Percentiles rank a stretch among this genome's conserved stretches.
These are phyloP conservation scores for Brachypodius melanocephalos DNA, from an alignment of 2,113 vertebrate species.

Conservation along the genomic window DNA sequence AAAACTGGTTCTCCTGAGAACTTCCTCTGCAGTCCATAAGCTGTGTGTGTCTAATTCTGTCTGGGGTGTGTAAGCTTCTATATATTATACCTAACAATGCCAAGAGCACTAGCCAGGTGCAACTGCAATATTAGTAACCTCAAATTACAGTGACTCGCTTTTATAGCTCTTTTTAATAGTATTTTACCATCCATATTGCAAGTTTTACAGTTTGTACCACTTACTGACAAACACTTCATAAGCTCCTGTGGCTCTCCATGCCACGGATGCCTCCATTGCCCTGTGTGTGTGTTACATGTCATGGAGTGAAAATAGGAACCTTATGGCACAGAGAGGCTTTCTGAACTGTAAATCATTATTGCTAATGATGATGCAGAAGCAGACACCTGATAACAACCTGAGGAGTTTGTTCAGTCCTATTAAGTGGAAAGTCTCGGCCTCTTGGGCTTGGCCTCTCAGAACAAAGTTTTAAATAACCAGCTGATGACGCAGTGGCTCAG, in stretches of 20 bases:
- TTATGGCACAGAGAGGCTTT: neutral
- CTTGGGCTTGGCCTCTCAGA: neutral
- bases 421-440: neutral
- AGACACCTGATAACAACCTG: neutral
- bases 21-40: neutral
- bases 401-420: neutral
- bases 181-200: neutral
- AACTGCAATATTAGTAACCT: neutral
- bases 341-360: neutral
- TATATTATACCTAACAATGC: neutral
- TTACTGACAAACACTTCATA: neutral
- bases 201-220: neutral
- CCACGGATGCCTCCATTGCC: neutral
- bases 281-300: neutral
- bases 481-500: conserved; percentile 9
- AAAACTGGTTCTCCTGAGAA: neutral
- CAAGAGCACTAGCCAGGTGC: neutral
- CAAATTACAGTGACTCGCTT: neutral
- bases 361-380: conserved; percentile 29
- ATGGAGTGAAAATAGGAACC: neutral
- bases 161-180: neutral
- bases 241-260: neutral
- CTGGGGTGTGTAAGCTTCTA: neutral
- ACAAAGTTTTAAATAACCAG: conserved; percentile 53
- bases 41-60: neutral